Evolutionary conservation across 2,113 vertebrate species (phyloP).

Genomic region (Phaethon lepturus): DNA sequence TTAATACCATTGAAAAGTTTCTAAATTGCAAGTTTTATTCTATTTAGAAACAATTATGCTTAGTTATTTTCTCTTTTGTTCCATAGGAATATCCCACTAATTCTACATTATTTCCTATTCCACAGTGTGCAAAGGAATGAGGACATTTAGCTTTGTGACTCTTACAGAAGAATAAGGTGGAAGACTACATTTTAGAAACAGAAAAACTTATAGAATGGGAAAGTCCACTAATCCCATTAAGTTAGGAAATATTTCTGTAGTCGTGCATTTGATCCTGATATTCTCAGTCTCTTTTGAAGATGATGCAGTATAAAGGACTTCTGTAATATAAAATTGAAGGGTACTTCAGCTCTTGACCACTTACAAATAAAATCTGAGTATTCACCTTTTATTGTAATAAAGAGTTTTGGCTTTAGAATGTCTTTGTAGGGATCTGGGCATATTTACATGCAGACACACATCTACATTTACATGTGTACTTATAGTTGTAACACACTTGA

Average conservation of each 20-base stretch:
- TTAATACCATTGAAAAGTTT: background rate
- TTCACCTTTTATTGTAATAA: background rate
- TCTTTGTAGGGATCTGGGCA: background rate
- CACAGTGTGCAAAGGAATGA: background rate
- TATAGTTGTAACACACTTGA: background rate
- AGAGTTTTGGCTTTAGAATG: background rate
- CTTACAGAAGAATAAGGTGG: background rate
- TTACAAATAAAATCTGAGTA: background rate
- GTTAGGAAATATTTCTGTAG: background rate
- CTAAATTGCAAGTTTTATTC: background rate
- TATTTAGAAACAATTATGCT: background rate
- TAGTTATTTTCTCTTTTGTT: background rate
- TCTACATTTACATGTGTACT: background rate
- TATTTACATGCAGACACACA: background rate
- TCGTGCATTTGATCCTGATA: background rate
- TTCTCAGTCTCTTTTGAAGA: background rate
- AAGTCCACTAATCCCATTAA: background rate
- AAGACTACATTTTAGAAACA: background rate
- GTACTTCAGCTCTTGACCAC: background rate
- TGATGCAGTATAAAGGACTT: background rate
- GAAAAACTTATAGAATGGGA: background rate
- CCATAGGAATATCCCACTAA: background rate
- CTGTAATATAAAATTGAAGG: background rate
- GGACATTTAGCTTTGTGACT: background rate
- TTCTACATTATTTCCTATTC: background rate